Conservation (phyloP, 92 coral and sea anemone species). For the Umimayanthus kanabou region DNA sequence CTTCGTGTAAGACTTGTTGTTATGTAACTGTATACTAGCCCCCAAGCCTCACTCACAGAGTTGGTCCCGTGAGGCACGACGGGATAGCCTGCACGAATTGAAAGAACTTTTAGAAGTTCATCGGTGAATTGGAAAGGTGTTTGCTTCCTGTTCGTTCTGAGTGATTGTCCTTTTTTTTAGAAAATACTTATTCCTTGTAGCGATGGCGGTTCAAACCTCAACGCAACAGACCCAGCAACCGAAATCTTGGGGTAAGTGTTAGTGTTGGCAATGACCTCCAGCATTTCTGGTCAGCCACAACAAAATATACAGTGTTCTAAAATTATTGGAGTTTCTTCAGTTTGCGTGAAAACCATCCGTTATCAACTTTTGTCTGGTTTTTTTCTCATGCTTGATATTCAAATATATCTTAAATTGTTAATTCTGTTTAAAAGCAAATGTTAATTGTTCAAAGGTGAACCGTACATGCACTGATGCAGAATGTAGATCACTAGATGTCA, state of each 20-base stretch:
- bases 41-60: background rate
- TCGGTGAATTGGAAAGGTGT: background rate
- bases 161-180: background rate
- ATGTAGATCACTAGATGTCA: too few relatives aligned
- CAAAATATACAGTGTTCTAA: background rate
- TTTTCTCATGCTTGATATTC: too few relatives aligned
- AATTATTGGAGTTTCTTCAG: too few relatives aligned
- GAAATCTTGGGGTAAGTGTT: conserved; percentile 94
- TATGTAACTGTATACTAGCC: background rate
- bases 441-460: too few relatives aligned
- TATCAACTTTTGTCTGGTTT: too few relatives aligned
- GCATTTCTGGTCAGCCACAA: too few relatives aligned
- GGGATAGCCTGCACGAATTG: background rate
- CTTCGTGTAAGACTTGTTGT: conserved; percentile 16
- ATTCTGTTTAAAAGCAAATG: too few relatives aligned
- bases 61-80: conserved; percentile 6
- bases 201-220: conserved; percentile 92
- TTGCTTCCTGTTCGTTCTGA: background rate
- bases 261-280: background rate
- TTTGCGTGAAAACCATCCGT: too few relatives aligned
- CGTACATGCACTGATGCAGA: too few relatives aligned
- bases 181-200: background rate
- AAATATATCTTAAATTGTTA: too few relatives aligned
- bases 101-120: conserved; percentile 12
- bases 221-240: conserved; percentile 94